Percentiles rank a stretch among this genome's conserved stretches.
Evolutionary conservation across 2,888 invertebrate genomes (phyloP).

Genomic region (Muscina levida): DNA sequence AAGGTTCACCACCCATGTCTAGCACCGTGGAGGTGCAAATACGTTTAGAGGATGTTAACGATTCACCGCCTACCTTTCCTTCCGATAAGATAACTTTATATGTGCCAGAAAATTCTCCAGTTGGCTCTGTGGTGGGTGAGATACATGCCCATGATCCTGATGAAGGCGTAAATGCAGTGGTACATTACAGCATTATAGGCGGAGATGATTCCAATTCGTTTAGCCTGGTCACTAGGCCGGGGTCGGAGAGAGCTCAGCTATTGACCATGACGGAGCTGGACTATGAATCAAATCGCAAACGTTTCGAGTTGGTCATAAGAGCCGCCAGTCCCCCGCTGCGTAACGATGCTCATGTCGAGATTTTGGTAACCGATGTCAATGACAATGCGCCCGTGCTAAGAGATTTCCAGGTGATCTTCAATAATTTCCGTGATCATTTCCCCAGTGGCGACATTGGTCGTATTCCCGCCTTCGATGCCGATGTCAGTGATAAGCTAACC

Average conservation of each 20-base stretch:
- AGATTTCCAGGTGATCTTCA: conserved; percentile 96
- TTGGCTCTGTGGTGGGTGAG: conserved; percentile 95
- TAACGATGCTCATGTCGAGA: conserved; percentile 92
- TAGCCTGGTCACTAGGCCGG: conserved; percentile 89
- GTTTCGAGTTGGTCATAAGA: conserved; percentile 92
- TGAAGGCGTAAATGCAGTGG: conserved; percentile 93
- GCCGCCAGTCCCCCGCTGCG: conserved; percentile 95
- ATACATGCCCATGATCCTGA: conserved; percentile 95
- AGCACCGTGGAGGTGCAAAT: conserved; percentile 88
- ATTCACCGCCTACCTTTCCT: conserved; percentile 93
- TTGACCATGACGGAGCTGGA: conserved; percentile 95
- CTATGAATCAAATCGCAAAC: conserved; percentile 96
- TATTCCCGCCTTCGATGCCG: conserved; percentile 96
- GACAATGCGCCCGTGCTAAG: conserved; percentile 95
- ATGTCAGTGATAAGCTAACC: conserved; percentile 91
- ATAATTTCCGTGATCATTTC: conserved; percentile 96
- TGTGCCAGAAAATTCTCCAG: conserved; percentile 97
- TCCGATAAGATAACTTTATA: conserved; percentile 93
- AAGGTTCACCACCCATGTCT: conserved; percentile 89
- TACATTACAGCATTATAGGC: conserved; percentile 96
- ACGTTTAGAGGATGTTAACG: conserved; percentile 92
- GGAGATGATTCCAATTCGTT: conserved; percentile 95
- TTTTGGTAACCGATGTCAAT: conserved; percentile 95
- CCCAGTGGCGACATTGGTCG: conserved; percentile 94
- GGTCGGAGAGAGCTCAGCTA: conserved; percentile 92